phyloP scores from a whole-genome alignment of 2,113 vertebrate species.

The Elgaria multicarinata region DNA sequence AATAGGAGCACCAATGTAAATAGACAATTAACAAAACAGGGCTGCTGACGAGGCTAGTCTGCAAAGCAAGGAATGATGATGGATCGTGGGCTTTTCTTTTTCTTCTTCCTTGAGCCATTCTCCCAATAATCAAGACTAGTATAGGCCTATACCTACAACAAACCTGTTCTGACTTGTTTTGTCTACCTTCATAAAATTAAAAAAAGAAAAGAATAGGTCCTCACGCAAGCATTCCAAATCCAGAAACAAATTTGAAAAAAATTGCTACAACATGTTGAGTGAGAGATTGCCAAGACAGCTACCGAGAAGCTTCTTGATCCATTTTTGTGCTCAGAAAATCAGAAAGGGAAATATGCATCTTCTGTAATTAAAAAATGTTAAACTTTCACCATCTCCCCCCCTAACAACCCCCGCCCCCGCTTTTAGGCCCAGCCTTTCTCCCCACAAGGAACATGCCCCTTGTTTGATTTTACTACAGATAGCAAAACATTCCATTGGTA shows the following conservation, averaged over 20 bases:
- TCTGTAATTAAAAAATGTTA: conserved; percentile 74
- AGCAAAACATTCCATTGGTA: conserved; percentile 53
- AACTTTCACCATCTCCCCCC: background rate
- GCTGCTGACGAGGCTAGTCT: conserved; percentile 59
- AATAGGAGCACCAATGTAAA: conserved; percentile 66
- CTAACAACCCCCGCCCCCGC: too few relatives aligned
- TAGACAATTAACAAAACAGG: conserved; percentile 51
- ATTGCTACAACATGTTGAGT: conserved; percentile 79
- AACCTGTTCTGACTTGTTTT: conserved; percentile 84
- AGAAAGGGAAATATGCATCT: conserved; percentile 61
- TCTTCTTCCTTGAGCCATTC: conserved; percentile 41
- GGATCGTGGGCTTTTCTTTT: conserved; percentile 51
- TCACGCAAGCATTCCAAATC: conserved; percentile 81
- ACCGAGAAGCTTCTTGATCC: conserved; percentile 68
- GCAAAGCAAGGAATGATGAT: conserved; percentile 52
- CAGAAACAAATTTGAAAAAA: conserved; percentile 83
- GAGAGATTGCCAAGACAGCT: conserved; percentile 78
- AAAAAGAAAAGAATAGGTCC: conserved; percentile 78
- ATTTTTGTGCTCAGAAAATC: conserved; percentile 61
- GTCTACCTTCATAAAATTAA: conserved; percentile 78
- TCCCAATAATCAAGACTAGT: conserved; percentile 69
- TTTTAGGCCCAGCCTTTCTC: background rate
- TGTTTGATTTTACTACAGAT: conserved; percentile 62
- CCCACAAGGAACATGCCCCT: conserved; percentile 30
- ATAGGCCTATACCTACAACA: conserved; percentile 58